Conservation (phyloP, 2,888 invertebrate genomes). For the Erebia palarica region DNA sequence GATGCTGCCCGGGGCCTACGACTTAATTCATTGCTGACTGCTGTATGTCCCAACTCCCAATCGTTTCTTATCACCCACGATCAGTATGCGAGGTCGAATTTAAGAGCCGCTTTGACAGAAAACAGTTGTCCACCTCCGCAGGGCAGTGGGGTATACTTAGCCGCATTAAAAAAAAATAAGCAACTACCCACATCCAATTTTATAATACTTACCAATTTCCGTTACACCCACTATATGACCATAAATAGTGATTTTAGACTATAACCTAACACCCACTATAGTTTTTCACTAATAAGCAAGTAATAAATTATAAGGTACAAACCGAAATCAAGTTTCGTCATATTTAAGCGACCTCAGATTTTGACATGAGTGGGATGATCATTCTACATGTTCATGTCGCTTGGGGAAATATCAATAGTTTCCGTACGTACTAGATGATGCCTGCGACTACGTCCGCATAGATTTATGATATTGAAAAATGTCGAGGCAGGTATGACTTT, state of each 20-base stretch:
- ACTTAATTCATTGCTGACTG: too few relatives aligned
- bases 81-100: neutral
- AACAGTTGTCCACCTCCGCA: slow-evolving; percentile 10
- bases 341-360: neutral
- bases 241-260: slow-evolving; percentile 12
- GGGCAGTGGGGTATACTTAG: neutral
- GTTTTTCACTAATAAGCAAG: neutral
- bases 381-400: neutral
- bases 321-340: slow-evolving; percentile 3
- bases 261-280: slow-evolving; percentile 7
- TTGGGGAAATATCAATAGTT: too few relatives aligned
- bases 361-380: neutral
- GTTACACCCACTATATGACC: slow-evolving; percentile 12
- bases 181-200: neutral
- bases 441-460: too few relatives aligned
- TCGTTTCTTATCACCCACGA: neutral
- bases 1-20: neutral
- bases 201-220: slow-evolving; percentile 11
- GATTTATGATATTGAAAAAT: too few relatives aligned
- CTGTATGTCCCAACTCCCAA: neutral
- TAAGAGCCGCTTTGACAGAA: neutral
- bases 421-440: too few relatives aligned
- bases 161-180: slow-evolving; percentile 8
- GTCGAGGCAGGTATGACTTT: too few relatives aligned
- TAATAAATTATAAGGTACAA: slow-evolving; percentile 1